These are phyloP conservation scores for Penaeus japonicus DNA, from an alignment of 1,140 invertebrate genomes.

Conservation along the genomic window DNA sequence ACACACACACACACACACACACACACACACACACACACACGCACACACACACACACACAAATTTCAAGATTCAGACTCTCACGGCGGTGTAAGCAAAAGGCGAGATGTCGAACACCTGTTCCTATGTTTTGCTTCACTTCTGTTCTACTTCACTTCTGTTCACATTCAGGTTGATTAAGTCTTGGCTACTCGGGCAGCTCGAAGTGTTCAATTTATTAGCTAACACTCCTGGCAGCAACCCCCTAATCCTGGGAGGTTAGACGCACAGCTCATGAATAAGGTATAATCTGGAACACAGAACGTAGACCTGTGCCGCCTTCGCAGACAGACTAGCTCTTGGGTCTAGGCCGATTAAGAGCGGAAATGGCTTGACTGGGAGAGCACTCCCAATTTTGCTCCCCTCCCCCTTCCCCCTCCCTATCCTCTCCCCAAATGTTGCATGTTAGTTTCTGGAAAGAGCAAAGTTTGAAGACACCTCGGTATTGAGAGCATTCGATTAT, in stretches of 20 bases:
- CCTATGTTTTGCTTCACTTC: too few relatives aligned
- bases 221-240: not conserved
- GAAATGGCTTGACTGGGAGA: constrained; percentile 1
- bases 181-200: too few relatives aligned
- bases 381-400: constrained; percentile 31
- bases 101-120: too few relatives aligned
- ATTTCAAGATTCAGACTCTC: too few relatives aligned
- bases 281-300: constrained; percentile 1
- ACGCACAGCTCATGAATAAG: constrained; percentile 27
- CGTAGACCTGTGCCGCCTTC: not conserved
- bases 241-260: constrained; percentile 31
- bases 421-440: constrained; percentile 42
- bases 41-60: too few relatives aligned
- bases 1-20: too few relatives aligned
- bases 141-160: too few relatives aligned
- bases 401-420: not conserved
- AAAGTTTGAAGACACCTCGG: constrained; percentile 33
- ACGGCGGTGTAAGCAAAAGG: too few relatives aligned
- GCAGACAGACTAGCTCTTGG: not conserved
- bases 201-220: not conserved
- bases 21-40: too few relatives aligned
- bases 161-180: too few relatives aligned
- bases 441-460: constrained; percentile 49
- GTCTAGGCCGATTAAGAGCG: not conserved
- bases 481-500: constrained; percentile 38